Conservation (phyloP, 2,797 vertebrate genomes). For the Hemitrygon akajei region DNA sequence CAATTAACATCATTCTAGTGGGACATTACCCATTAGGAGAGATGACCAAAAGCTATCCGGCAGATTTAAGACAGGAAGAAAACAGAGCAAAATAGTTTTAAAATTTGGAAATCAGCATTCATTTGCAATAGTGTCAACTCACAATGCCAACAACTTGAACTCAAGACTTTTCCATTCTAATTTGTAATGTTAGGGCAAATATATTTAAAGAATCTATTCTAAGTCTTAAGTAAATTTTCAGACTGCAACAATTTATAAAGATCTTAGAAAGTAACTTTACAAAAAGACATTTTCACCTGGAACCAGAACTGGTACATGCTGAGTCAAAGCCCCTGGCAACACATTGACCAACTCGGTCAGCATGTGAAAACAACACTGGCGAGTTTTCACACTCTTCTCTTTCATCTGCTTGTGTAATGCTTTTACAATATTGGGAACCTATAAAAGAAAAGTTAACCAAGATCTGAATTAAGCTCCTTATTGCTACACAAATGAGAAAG, state of each 20-base stretch:
- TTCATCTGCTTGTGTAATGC: slow-evolving; percentile 98
- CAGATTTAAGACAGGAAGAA: background rate
- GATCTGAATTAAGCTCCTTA: background rate
- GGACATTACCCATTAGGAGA: background rate
- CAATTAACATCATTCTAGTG: too few species aligned
- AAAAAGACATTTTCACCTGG: slow-evolving; percentile 61
- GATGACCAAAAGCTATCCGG: background rate
- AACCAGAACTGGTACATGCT: slow-evolving; percentile 88
- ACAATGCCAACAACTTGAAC: background rate
- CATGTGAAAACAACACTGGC: slow-evolving; percentile 99
- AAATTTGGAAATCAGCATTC: background rate
- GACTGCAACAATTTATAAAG: slow-evolving; percentile 34
- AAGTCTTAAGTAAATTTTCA: background rate
- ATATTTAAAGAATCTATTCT: background rate
- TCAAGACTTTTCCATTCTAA: background rate
- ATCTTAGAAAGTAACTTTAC: slow-evolving; percentile 16
- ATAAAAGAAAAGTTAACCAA: slow-evolving; percentile 39
- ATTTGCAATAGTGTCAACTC: background rate
- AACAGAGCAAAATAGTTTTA: background rate
- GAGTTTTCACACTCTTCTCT: slow-evolving; percentile 97
- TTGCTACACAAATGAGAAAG: background rate
- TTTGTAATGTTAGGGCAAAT: background rate
- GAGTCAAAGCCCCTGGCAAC: slow-evolving; percentile 86
- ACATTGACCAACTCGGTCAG: slow-evolving; percentile 95
- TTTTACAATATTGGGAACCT: slow-evolving; percentile 98